These are phyloP conservation scores for Stenodema calcarata DNA, from an alignment of 2,888 invertebrate species.

Conservation along the genomic window DNA sequence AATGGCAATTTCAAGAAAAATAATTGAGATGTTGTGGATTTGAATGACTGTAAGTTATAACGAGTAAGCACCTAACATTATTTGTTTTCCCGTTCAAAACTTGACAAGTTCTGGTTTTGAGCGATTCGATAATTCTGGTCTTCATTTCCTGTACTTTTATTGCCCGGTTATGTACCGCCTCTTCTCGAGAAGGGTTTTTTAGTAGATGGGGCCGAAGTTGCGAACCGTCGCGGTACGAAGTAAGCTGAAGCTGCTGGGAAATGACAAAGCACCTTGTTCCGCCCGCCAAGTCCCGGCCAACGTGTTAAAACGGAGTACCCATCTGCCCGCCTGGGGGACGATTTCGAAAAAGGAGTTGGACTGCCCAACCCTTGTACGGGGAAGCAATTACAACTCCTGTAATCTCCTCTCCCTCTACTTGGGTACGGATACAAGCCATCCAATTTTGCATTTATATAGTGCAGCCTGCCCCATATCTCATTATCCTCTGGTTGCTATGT, in stretches of 20 bases:
- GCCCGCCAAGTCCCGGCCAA: background rate
- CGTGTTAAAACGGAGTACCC: background rate
- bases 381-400: constrained; percentile 23
- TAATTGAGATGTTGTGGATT: too few relatives aligned
- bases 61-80: too few relatives aligned
- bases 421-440: background rate
- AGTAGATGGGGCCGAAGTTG: too few relatives aligned
- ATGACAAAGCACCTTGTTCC: constrained; percentile 21
- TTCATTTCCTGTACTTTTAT: background rate
- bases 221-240: too few relatives aligned
- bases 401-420: background rate
- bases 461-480: constrained; percentile 4
- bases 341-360: background rate
- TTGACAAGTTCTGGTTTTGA: background rate
- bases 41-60: too few relatives aligned
- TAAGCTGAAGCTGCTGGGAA: background rate
- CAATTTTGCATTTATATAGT: constrained; percentile 6
- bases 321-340: background rate
- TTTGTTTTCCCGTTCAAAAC: background rate
- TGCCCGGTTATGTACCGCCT: too few relatives aligned
- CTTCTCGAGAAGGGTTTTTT: too few relatives aligned
- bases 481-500: constrained; percentile 16
- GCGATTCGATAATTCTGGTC: background rate
- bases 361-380: constrained; percentile 1
- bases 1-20: too few relatives aligned